phyloP scores from a whole-genome alignment of 1,140 invertebrate genomes.

The Lanistes nyassanus region DNA sequence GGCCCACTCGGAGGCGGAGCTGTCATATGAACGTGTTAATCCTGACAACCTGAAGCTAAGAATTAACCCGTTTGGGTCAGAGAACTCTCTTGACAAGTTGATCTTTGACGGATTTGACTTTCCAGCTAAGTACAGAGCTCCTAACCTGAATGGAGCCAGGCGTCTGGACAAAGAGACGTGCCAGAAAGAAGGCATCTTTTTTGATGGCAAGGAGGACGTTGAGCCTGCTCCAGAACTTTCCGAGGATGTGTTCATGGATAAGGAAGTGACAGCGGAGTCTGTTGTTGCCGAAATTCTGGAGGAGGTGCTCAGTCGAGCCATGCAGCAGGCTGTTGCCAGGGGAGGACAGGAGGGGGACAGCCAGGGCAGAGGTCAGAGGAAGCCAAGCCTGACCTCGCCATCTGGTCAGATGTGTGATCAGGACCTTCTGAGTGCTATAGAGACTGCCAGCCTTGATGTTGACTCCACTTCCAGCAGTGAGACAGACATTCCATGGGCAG shows the following conservation, averaged over 20 bases:
- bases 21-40: conserved; percentile 61
- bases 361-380: conserved; percentile 11
- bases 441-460: conserved; percentile 43
- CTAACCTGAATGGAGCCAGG: conserved; percentile 44
- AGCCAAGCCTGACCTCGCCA: conserved; percentile 36
- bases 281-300: conserved; percentile 72
- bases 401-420: conserved; percentile 47
- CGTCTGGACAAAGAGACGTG: conserved; percentile 62
- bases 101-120: conserved; percentile 57
- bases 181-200: conserved; percentile 63
- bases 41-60: conserved; percentile 58
- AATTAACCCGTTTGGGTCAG: conserved; percentile 65
- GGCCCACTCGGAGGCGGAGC: conserved; percentile 52
- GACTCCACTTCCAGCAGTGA: conserved; percentile 56
- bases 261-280: conserved; percentile 41
- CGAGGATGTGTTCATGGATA: conserved; percentile 36
- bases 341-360: neutral
- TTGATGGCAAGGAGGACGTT: conserved; percentile 49
- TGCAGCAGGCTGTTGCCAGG: neutral
- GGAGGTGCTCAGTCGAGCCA: conserved; percentile 70
- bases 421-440: conserved; percentile 52
- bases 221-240: conserved; percentile 31
- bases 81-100: conserved; percentile 58
- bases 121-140: conserved; percentile 32
- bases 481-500: conserved; percentile 36